Base-by-base conservation (phyloP, 2,113 vertebrate genomes). In the Proterorhinus semilunaris region DNA sequence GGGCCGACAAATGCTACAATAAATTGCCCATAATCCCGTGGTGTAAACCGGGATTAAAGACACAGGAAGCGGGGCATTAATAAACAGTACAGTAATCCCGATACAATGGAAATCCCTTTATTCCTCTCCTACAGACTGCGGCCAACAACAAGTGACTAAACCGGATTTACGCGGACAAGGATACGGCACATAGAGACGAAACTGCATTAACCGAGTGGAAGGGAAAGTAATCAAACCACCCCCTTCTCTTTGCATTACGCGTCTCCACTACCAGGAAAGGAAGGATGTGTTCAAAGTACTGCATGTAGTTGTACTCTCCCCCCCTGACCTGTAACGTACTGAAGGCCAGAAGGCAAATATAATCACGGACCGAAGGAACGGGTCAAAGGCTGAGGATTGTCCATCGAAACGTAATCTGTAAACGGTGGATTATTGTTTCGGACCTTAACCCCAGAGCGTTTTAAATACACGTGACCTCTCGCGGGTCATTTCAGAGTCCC, bases 31-130 rank as follows among this genome's bases (percentile, higher is more conserved):
- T 58, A 58, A 58, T 58, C 55, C 55, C 7, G 27, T 42, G 7
- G 13, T 58, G 55, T 58, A 58, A 61, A 61, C 42, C 12, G 7
- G 15, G 42, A 61, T 61, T 61, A 61, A 43, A 59, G 42, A 61
- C 36, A 61, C 36, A 61, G 42, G 36, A 45, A 43, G 12, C 58
- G 8, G 36, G 42, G 42, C 8, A 44, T 61, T 61, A 43, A 61
- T 61, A 61, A 44, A 61, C 12, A 55, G 5, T 61, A 61, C 58
- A 44, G 36, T 44, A 61, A 61, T 61, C 58, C 58, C 8, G 13
- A 45, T 44, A 61, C 58, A 61, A 61, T 44, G 58, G 36, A 61
- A 44, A 61, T 61, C 42, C 27, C 54, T 57, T 42, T 57, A 42
- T 17, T 57, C 54, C 21, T 57, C 55, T 36, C 55, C 55, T 21